Conservation (phyloP, 2,888 invertebrate species). For the Drosophila pseudotakahashii region DNA sequence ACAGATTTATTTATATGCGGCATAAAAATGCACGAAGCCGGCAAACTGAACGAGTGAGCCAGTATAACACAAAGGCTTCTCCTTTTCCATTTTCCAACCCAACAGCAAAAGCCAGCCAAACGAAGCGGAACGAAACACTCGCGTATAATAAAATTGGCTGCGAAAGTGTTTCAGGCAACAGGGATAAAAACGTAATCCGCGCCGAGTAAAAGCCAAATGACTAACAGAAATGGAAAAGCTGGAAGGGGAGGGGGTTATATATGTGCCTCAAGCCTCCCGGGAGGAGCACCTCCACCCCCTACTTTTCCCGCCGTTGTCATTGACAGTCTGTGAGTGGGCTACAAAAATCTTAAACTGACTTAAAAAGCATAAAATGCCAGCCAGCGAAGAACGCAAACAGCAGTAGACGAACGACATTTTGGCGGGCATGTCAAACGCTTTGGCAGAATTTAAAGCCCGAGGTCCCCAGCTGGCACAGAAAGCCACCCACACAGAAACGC, state of each 20-base stretch:
- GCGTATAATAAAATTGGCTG: slow-evolving; percentile 77
- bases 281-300: slow-evolving; percentile 8
- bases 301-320: slow-evolving; percentile 48
- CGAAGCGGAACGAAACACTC: slow-evolving; percentile 46
- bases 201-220: slow-evolving; percentile 68
- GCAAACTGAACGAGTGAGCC: slow-evolving; percentile 11
- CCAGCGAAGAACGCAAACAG: slow-evolving; percentile 15
- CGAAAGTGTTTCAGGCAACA: slow-evolving; percentile 75
- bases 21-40: slow-evolving; percentile 73
- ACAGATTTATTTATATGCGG: slow-evolving; percentile 79
- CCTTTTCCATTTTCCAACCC: background rate
- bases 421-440: slow-evolving; percentile 58
- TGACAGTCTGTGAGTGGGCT: slow-evolving; percentile 62
- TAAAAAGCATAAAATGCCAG: slow-evolving; percentile 69
- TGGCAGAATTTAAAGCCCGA: slow-evolving; percentile 63
- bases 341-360: slow-evolving; percentile 74
- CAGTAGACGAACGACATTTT: slow-evolving; percentile 43
- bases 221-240: slow-evolving; percentile 59
- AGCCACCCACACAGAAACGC: slow-evolving; percentile 6
- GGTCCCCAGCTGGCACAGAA: slow-evolving; percentile 8
- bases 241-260: slow-evolving; percentile 14
- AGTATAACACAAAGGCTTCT: slow-evolving; percentile 34
- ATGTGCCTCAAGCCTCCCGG: slow-evolving; percentile 14
- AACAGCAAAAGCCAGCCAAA: slow-evolving; percentile 51
- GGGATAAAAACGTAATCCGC: slow-evolving; percentile 75